phyloP scores from a whole-genome alignment of 2,797 vertebrate species.

The Nannoperca australis region DNA sequence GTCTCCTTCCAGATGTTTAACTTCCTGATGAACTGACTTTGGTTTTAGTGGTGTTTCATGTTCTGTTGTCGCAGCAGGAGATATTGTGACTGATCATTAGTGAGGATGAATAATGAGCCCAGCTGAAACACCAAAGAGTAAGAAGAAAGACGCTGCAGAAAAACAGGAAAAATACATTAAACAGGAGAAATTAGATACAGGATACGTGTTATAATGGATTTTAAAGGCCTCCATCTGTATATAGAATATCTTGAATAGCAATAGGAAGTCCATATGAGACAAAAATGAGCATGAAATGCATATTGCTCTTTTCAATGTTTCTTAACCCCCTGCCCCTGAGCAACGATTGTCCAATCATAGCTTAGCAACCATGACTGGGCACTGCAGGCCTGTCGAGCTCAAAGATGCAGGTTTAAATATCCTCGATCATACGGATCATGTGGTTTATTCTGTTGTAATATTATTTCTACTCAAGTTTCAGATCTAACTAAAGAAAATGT shows the following conservation, averaged over 20 bases:
- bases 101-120: slow-evolving; percentile 67
- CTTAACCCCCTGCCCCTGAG: not conserved
- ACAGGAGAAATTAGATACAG: slow-evolving; percentile 27
- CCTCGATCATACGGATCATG: not conserved
- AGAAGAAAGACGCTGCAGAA: slow-evolving; percentile 18
- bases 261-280: not conserved
- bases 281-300: not conserved
- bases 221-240: slow-evolving; percentile 5
- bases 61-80: slow-evolving; percentile 63
- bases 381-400: not conserved
- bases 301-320: not conserved
- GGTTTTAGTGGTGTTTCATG: slow-evolving; percentile 68
- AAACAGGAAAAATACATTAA: slow-evolving; percentile 25
- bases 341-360: not conserved
- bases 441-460: not conserved
- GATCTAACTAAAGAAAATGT: not conserved
- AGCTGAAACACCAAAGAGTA: slow-evolving; percentile 58
- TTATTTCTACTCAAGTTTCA: not conserved
- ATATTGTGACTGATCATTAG: slow-evolving; percentile 64
- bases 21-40: slow-evolving; percentile 70
- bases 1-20: slow-evolving; percentile 80
- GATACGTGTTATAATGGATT: slow-evolving; percentile 20
- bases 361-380: not conserved
- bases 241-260: slow-evolving; percentile 20
- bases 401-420: not conserved